A percentile compares a stretch with the other conserved stretches of the same genome.
Conservation (phyloP, 2,113 vertebrate genomes). For the Poeciliopsis retropinna region DNA sequence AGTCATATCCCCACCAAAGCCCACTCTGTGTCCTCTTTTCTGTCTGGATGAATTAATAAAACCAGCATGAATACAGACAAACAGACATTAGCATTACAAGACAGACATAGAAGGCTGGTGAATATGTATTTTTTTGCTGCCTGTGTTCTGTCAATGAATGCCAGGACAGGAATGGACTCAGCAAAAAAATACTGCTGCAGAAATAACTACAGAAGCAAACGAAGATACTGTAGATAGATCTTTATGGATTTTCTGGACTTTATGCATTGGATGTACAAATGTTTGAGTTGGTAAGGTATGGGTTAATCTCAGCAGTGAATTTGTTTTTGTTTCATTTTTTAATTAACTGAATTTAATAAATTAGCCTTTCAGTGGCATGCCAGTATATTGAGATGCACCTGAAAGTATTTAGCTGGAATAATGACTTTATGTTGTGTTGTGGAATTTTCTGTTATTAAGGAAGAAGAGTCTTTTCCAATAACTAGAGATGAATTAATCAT, state of each 20-base stretch:
- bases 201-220: background rate
- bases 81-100: background rate
- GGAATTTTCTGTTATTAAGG: no score
- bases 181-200: background rate
- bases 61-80: background rate
- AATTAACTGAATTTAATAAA: background rate
- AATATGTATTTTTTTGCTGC: background rate
- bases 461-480: no score
- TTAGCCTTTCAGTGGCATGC: background rate
- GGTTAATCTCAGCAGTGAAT: background rate
- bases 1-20: background rate
- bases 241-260: background rate
- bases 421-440: background rate
- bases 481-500: no score
- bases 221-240: background rate
- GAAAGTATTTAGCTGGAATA: background rate
- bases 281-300: background rate
- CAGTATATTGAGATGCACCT: background rate
- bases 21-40: background rate
- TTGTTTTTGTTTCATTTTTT: background rate
- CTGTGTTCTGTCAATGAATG: background rate
- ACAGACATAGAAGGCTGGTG: background rate
- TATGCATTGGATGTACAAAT: background rate
- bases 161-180: background rate
- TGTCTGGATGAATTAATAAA: background rate